Evolutionary conservation across 2,888 invertebrate genomes (phyloP), one percentile per base, ranked within the genome.

Genomic region (Amphipoea oculea): DNA sequence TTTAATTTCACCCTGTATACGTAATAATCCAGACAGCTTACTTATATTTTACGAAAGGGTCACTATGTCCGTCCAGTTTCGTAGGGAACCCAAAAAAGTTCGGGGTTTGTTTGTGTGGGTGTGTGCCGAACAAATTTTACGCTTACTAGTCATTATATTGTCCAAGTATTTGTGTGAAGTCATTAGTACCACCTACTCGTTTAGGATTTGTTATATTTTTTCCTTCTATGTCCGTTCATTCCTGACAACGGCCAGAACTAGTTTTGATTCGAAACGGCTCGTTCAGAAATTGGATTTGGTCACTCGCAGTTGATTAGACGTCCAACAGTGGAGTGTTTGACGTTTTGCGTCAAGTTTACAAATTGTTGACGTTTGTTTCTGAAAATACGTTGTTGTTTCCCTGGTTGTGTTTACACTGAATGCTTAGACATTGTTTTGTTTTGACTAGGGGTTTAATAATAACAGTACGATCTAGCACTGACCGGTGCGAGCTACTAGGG

Each of bases 41-140:
- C 70, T 83, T 85, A 75, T 70, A 81, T 76, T 77, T 65, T 72
- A 70, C 63, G 68, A 84, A 88, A 85, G 78, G 83, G 80, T 81
- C 82, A 80, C 73, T 77, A 73, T 80, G 62, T 70, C 70, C 69
- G 42, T 73, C 72, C 71, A 68, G 63, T 81, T 88, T 83, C 40
- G 67, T 63, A 79, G 70, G 87, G 91, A 90, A 89, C 92, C 90
- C 93, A 86, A 90, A 92, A 89, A 84, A 84, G 72, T 67, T 85
- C 70, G 76, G 65, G 48, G 73, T 57, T 75, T 89, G 83, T 90
- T 88, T 78, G 88, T 89, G 89, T 88, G 90, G 86, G 89, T 92
- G 91, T 93, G 90, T 92, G 91, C 91, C 89, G 83, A 90, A 92
- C 89, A 90, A 93, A 94, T 94, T 93, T 92, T 91, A 94, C 92